Conservation (phyloP, 2,888 invertebrate genomes). For the Phengaris arion region DNA sequence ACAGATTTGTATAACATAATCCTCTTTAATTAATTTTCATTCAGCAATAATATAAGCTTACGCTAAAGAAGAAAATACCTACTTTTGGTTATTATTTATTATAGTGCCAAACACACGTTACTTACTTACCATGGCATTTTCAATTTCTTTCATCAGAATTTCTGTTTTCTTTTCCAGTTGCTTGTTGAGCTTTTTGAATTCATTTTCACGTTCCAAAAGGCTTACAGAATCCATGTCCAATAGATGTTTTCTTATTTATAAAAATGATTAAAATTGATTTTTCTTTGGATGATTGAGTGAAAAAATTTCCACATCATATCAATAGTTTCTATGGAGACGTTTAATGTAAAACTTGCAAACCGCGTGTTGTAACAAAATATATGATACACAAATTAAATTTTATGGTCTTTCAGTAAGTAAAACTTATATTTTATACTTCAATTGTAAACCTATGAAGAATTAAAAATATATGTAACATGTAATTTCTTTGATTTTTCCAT, state of each 20-base stretch:
- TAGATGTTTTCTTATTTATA: neutral
- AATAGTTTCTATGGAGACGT: constrained; percentile 32
- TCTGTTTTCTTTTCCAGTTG: constrained; percentile 71
- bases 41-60: too few species aligned
- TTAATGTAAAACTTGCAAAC: neutral
- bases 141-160: constrained; percentile 68
- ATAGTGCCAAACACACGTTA: neutral
- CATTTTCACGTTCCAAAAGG: constrained; percentile 67
- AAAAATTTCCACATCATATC: neutral
- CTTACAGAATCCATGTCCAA: constrained; percentile 60
- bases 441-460: too few species aligned
- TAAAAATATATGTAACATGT: too few species aligned
- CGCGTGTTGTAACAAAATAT: neutral
- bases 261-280: neutral
- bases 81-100: too few species aligned
- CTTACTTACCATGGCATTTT: constrained; percentile 59
- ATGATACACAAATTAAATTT: too few species aligned
- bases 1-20: too few species aligned
- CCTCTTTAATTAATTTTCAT: too few species aligned
- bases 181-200: constrained; percentile 69
- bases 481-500: too few species aligned
- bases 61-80: too few species aligned
- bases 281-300: neutral
- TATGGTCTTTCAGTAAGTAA: too few species aligned
- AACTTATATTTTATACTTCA: too few species aligned